Conservation (phyloP, 1,140 invertebrate genomes). For the Eciton burchellii region DNA sequence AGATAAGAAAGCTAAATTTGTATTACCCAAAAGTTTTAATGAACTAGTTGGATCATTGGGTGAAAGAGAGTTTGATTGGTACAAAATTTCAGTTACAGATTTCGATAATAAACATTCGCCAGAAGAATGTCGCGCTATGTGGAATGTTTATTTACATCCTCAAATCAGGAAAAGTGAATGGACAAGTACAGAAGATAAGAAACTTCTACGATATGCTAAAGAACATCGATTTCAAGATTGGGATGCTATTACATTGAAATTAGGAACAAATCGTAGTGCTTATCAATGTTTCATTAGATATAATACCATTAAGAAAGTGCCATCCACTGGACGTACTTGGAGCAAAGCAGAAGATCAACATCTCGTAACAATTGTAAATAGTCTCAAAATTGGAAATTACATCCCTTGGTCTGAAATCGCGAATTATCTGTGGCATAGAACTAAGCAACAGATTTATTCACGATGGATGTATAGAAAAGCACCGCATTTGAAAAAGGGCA, state of each 20-base stretch:
- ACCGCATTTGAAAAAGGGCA: constrained; percentile 85
- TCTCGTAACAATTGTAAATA: constrained; percentile 86
- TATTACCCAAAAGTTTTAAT: constrained; percentile 69
- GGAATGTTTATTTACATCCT: constrained; percentile 89
- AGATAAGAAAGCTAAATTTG: constrained; percentile 31
- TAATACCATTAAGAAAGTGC: constrained; percentile 81
- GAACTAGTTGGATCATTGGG: constrained; percentile 74
- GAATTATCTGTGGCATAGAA: constrained; percentile 86
- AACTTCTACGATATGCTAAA: constrained; percentile 84
- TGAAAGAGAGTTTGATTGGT: constrained; percentile 82
- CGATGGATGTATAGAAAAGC: constrained; percentile 84
- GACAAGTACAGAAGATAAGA: constrained; percentile 86
- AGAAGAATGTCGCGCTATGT: constrained; percentile 87
- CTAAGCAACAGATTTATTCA: constrained; percentile 88
- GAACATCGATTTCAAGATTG: constrained; percentile 87
- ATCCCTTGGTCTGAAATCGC: constrained; percentile 89
- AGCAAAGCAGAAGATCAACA: constrained; percentile 87
- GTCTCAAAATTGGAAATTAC: constrained; percentile 86
- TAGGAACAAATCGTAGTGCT: constrained; percentile 87
- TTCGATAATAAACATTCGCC: constrained; percentile 85
- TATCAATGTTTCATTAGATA: constrained; percentile 90
- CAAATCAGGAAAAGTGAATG: constrained; percentile 88
- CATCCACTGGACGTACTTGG: constrained; percentile 84
- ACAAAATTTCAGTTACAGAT: constrained; percentile 83
- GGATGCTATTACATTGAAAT: constrained; percentile 87